Evolutionary conservation across 2,888 invertebrate species (phyloP), one percentile per base, ranked within the genome.

Genomic region (Drepana falcataria): DNA sequence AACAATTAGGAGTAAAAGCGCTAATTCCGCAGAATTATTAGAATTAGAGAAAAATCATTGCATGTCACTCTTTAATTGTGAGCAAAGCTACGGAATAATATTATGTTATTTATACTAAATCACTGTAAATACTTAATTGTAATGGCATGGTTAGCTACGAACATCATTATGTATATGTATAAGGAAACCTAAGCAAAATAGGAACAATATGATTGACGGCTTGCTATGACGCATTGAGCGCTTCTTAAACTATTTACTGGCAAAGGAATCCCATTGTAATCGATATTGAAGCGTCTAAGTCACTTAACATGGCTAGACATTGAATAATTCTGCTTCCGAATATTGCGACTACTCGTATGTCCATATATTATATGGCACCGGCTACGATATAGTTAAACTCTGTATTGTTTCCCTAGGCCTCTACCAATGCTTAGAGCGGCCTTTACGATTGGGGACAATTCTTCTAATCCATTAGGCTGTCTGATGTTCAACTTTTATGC

Each of bases 401-500:
- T 78, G 78, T 79, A 81, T 83, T 83, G 74, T 83, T 81, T 75
- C 72, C 72, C 71, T 81, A 80, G 78, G 75, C 79, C 68, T 76
- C 67, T 73, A 75, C 73, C 80, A 79, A 79, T 80, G 80, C 78
- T 78, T 75, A 73, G 73, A 81, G 73, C 76, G 62, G 73, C 63
- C 77, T 84, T 85, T 84, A 85, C 83, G 84, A 83, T 85, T 84
- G 82, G 70, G 81, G 78, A 84, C 85, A 87, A 84, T 87, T 85
- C 85, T 87, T 87, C 85, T 90, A 91, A 91, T 91, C 88, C 90
- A 91, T 91, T 90, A 89, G 84, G 75, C 77, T 73, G 81, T 85
- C 83, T 85, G 81, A 86, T 86, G 85, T 84, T 86, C 83, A 84
- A 87, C 77, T 88, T 90, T 91, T 89, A 91, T 89, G 81, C 77